Evolutionary conservation across 1,140 invertebrate species (phyloP).

Genomic region (Ladona fulva): DNA sequence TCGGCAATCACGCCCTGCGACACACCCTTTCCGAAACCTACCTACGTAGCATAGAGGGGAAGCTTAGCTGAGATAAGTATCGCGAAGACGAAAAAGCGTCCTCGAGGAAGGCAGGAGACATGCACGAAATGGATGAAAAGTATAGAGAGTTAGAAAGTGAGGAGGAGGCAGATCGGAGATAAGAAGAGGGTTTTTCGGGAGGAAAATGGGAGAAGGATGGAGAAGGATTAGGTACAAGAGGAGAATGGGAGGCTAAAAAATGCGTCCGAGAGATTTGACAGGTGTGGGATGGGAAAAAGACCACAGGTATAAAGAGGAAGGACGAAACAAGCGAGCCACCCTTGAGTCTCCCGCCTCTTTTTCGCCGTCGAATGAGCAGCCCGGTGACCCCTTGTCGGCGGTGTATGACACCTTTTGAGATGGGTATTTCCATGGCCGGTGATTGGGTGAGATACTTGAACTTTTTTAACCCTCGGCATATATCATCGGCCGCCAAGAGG

Average conservation of each 20-base stretch:
- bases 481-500: neutral
- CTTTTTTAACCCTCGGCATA: neutral
- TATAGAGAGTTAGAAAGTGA: neutral
- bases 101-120: no score
- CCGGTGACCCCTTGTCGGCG: neutral
- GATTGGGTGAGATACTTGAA: neutral
- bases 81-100: no score
- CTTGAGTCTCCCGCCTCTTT: no score
- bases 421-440: neutral
- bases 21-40: no score
- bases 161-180: neutral
- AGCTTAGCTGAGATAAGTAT: no score
- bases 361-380: neutral
- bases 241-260: neutral
- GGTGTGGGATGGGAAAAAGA: neutral
- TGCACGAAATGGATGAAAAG: neutral
- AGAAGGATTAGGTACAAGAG: neutral
- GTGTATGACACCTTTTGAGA: neutral
- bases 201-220: neutral
- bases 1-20: no score
- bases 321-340: neutral
- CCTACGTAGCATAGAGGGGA: no score
- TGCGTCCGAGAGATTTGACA: neutral
- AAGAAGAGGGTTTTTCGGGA: neutral
- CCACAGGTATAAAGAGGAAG: neutral